Evolutionary conservation across 2,888 invertebrate species (phyloP), one percentile per base, ranked within the genome.

Genomic region (Nomada flava): DNA sequence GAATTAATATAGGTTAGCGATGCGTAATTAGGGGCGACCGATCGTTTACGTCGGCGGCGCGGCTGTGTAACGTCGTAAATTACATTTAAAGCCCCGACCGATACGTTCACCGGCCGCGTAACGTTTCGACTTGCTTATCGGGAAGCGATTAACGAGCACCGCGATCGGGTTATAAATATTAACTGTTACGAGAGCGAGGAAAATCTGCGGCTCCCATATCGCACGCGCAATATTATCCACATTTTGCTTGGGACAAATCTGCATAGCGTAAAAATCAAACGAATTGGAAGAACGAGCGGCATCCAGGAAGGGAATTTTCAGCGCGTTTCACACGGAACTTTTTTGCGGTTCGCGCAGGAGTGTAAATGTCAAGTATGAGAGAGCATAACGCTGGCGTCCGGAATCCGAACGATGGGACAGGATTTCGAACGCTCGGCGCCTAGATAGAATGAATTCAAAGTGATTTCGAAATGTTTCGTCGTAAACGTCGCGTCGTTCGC

Each of bases 391-490:
- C 20, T 18, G 53, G 42, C 15, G 26, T n/a, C 2, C 23, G 76
- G 76, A 75, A 75, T 68, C 20, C 20, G 60, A 5, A 36, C 18
- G 77, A 60, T 18, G 57, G 55, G 26, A 68, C 20, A 47, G 53
- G 60, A 65, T 47, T 71, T 68, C 63, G 50, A 68, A 36, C 9
- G 15, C 42, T 52, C 47, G 10, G 5, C 18, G 36, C 18, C 44
- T 11, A 53, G 23, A 47, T 65, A 23, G 67, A 75, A 79, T n/a
- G 55, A 44, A 63, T 52, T 72, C 53, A 29, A 63, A 60, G 59
- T 44, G 80, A 78, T 84, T 83, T 84, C 84, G 78, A 84, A 84
- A 84, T 18, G n/a, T 59, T 36, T 70, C 79, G 60, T 69, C 79
- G 79, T 83, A 80, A 84, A 84, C 74, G 84, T 73, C 72, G 70